Conservation (phyloP, 2,113 vertebrate species). For the Hippocampus mohnikei region DNA sequence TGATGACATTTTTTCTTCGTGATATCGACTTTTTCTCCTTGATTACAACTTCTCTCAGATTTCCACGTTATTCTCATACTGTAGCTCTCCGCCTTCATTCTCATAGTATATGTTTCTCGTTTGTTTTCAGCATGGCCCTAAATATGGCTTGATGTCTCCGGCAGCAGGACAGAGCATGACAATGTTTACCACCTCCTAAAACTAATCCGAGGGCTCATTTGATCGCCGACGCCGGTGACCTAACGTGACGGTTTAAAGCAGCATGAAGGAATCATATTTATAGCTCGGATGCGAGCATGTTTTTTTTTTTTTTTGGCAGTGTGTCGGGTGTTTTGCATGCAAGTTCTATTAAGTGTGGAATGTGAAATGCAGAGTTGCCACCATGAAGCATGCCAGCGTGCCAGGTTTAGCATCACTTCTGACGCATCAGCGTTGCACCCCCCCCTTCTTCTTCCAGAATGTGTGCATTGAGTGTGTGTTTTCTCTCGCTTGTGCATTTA, state of each 20-base stretch:
- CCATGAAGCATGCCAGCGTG: slow-evolving; percentile 51
- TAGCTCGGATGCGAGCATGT: slow-evolving; percentile 31
- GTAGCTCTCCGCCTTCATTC: background rate
- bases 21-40: background rate
- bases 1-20: background rate
- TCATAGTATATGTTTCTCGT: background rate
- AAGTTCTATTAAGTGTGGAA: slow-evolving; percentile 51
- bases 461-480: slow-evolving; percentile 32
- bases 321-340: slow-evolving; percentile 61
- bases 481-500: slow-evolving; percentile 26
- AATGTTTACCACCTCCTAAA: slow-evolving; percentile 51
- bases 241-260: slow-evolving; percentile 15
- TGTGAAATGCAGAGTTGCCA: slow-evolving; percentile 52
- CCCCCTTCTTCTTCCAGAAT: slow-evolving; percentile 21
- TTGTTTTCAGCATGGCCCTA: background rate
- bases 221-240: slow-evolving; percentile 42
- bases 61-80: background rate
- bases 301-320: slow-evolving; percentile 21
- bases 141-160: slow-evolving; percentile 11
- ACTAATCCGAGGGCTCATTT: slow-evolving; percentile 42
- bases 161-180: slow-evolving; percentile 48
- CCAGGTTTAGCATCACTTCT: slow-evolving; percentile 43
- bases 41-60: background rate
- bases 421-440: slow-evolving; percentile 13
- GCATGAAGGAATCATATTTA: slow-evolving; percentile 40